Percentiles rank a stretch among this genome's conserved stretches.
These are phyloP conservation scores for Aphelocoma californica DNA, from an alignment of 2,797 vertebrate species.

Conservation along the genomic window DNA sequence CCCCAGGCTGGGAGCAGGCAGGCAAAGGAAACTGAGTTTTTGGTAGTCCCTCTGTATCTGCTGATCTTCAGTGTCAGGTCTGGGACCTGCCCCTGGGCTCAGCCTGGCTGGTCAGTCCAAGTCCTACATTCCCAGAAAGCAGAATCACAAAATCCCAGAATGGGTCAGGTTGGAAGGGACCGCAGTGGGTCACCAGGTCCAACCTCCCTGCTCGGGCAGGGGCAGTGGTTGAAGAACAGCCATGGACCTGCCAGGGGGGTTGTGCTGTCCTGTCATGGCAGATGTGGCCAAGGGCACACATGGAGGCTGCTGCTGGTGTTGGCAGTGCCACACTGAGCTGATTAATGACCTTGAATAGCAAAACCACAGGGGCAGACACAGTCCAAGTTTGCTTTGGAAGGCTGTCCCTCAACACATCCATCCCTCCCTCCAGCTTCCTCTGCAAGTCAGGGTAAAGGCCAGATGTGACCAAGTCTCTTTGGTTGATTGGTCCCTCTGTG, in stretches of 20 bases:
- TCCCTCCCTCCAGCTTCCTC: not conserved
- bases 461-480: not conserved
- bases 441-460: fast-evolving
- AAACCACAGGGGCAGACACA: not conserved
- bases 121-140: not conserved
- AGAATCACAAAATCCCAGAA: not conserved
- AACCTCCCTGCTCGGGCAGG: not conserved
- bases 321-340: not conserved
- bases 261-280: fast-evolving
- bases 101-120: not conserved
- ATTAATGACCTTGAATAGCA: not conserved
- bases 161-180: not conserved
- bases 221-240: not conserved
- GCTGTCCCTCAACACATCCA: not conserved
- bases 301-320: not conserved
- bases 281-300: fast-evolving
- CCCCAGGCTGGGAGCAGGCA: not conserved
- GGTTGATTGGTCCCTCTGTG: not conserved
- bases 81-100: not conserved
- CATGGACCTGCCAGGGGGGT: not conserved
- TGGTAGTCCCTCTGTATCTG: not conserved
- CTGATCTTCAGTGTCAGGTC: not conserved
- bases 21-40: not conserved
- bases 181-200: no score
- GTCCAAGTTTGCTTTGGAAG: not conserved